These are phyloP conservation scores for Chrosomus eos DNA, from an alignment of 2,797 vertebrate genomes.

Conservation along the genomic window DNA sequence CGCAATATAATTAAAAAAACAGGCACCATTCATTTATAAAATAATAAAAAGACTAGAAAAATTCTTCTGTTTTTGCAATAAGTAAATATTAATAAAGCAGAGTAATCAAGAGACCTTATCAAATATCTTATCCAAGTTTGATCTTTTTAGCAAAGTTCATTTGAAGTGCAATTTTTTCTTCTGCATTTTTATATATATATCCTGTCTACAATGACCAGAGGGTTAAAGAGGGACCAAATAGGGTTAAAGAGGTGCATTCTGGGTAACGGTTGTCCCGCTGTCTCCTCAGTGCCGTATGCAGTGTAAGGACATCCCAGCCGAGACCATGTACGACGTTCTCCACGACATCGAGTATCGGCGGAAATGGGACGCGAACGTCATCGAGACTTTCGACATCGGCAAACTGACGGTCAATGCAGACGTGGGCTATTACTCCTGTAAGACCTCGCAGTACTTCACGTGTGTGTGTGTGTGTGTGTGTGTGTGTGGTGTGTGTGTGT, in stretches of 20 bases:
- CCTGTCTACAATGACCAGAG: no score
- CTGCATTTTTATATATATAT: no score
- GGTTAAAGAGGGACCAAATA: no score
- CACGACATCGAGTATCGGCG: constrained; percentile 92
- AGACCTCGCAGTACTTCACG: constrained; percentile 44
- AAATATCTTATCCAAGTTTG: no score
- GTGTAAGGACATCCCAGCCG: constrained; percentile 86
- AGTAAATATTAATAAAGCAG: no score
- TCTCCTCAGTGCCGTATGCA: constrained; percentile 87
- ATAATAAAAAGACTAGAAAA: no score
- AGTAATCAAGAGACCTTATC: no score
- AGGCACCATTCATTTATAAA: not conserved
- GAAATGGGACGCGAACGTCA: constrained; percentile 95
- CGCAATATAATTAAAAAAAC: no score
- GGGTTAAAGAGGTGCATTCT: not conserved
- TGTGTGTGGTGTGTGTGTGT: no score
- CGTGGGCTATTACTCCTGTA: constrained; percentile 91
- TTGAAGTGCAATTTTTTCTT: no score
- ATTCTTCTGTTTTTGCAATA: no score
- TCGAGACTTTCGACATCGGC: constrained; percentile 96
- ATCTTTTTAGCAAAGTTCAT: no score
- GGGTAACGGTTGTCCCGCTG: constrained; percentile 4
- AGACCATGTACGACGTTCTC: constrained; percentile 92
- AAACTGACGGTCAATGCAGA: constrained; percentile 94
- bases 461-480: not conserved